Conservation (phyloP, 2,113 vertebrate genomes). For the Bambusicola thoracicus region DNA sequence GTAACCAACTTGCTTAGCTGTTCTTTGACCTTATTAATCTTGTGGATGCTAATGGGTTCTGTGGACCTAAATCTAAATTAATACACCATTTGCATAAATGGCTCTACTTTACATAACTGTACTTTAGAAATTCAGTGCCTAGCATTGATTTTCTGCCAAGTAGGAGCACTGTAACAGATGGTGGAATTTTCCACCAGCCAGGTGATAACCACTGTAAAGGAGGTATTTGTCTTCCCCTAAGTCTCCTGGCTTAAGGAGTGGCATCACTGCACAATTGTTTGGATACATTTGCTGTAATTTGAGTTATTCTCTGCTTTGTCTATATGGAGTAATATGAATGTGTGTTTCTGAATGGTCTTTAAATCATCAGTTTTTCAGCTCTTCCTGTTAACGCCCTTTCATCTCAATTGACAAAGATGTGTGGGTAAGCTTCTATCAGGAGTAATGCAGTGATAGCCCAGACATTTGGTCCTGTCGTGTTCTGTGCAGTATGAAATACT, state of each 20-base stretch:
- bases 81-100: constrained; percentile 1
- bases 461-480: not conserved
- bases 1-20: not conserved
- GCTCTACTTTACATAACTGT: constrained; percentile 50
- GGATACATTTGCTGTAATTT: not conserved
- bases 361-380: not conserved
- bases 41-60: not conserved
- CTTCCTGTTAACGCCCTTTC: constrained; percentile 8
- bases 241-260: constrained; percentile 33
- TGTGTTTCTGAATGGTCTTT: not conserved
- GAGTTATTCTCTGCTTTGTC: not conserved
- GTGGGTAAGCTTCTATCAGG: not conserved
- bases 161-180: constrained; percentile 55
- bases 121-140: constrained; percentile 47
- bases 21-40: not conserved
- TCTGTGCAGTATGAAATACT: not conserved
- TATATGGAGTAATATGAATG: not conserved
- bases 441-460: not conserved
- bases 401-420: not conserved
- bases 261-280: not conserved
- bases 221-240: constrained; percentile 34
- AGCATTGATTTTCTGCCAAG: constrained; percentile 53
- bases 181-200: constrained; percentile 50
- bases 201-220: constrained; percentile 52
- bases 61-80: not conserved